phyloP scores from a whole-genome alignment of 1,140 invertebrate genomes.

The Drosophila lowei region DNA sequence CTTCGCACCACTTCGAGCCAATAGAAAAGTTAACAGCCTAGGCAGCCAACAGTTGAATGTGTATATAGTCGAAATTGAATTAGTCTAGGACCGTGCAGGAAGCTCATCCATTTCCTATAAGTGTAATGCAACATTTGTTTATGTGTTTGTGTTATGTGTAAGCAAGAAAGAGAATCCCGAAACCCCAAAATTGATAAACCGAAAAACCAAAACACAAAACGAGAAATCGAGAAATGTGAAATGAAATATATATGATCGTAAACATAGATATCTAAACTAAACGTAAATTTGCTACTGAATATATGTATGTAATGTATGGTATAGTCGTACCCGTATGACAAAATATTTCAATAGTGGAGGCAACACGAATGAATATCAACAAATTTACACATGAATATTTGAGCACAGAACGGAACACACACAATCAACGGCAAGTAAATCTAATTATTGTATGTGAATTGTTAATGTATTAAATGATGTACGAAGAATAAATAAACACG shows the following conservation, averaged over 20 bases:
- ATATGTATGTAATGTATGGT: conserved; percentile 4
- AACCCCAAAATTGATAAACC: conserved; percentile 21
- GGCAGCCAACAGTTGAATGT: conserved; percentile 72
- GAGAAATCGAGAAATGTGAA: conserved; percentile 22
- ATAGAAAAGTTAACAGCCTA: conserved; percentile 68
- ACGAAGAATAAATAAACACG: conserved; percentile 60
- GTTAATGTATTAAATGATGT: conserved; percentile 80
- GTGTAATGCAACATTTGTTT: conserved; percentile 42
- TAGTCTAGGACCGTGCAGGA: conserved; percentile 38
- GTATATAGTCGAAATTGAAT: conserved; percentile 60
- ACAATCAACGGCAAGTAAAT: conserved; percentile 78
- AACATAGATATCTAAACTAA: conserved; percentile 33
- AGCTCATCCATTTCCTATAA: conserved; percentile 37
- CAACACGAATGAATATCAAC: conserved; percentile 39
- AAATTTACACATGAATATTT: conserved; percentile 64
- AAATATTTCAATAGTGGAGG: conserved; percentile 17
- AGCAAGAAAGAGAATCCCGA: conserved; percentile 2
- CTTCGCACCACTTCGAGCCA: conserved; percentile 25
- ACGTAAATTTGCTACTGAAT: conserved; percentile 36
- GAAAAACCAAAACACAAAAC: conserved; percentile 2
- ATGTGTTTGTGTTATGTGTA: conserved; percentile 17
- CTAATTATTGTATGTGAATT: conserved; percentile 79
- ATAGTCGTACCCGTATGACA: conserved; percentile 25
- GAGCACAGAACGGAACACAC: conserved; percentile 53
- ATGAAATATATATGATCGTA: conserved; percentile 30